Conservation (phyloP, 2,797 vertebrate species). For the Vultur gryphus region DNA sequence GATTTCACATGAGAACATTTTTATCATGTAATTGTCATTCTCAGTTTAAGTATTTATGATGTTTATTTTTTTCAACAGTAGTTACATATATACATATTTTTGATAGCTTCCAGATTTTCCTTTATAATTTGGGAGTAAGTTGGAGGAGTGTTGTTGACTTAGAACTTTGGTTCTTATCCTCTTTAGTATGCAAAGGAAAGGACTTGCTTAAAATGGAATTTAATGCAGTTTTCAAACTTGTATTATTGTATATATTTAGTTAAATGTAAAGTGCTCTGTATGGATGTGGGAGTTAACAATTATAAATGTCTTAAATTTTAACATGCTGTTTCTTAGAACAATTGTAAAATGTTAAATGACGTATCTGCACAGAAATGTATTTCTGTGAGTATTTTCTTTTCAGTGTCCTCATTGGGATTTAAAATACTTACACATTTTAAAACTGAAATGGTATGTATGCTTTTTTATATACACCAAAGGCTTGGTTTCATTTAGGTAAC, state of each 20-base stretch:
- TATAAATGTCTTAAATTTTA: neutral
- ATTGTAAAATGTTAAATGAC: neutral
- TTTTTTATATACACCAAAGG: neutral
- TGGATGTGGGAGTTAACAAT: neutral
- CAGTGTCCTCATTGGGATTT: neutral
- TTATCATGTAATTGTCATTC: neutral
- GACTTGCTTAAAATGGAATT: neutral
- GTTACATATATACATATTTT: neutral
- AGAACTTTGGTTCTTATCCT: neutral
- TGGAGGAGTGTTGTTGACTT: neutral
- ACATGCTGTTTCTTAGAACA: neutral
- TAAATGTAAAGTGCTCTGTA: neutral
- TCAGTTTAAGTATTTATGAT: neutral
- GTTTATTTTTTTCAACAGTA: slow-evolving; percentile 16
- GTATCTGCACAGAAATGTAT: neutral
- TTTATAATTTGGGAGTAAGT: neutral
- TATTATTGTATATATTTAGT: neutral
- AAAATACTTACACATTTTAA: neutral
- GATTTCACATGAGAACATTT: neutral
- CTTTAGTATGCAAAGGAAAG: neutral
- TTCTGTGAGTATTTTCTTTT: neutral
- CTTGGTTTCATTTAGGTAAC: neutral
- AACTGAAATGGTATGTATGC: neutral
- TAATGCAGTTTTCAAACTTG: neutral
- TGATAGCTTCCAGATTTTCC: slow-evolving; percentile 18